Base-by-base conservation (phyloP, 2,888 invertebrate genomes). In the Diplazon laetatorius region DNA sequence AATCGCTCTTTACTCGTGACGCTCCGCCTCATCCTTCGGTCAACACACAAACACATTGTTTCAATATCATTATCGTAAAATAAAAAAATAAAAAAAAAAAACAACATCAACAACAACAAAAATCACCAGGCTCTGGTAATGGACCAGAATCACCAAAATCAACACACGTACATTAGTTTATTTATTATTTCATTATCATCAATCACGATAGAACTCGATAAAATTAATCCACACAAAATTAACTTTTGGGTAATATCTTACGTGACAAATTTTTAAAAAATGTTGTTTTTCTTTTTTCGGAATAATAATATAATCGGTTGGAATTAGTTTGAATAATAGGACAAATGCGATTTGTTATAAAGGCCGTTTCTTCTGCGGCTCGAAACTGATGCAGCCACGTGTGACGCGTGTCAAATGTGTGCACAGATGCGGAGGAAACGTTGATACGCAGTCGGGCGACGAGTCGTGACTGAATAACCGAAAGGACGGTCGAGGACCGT, bases 11-110 rank as follows among this genome's bases (percentile, higher is more conserved):
- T 89, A 81, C 85, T 87, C 78, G 81, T 85, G 77, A 86, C 85
- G 85, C 89, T 89, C 88, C 90, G 86, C 86, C 89, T 89, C 89
- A 89, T 91, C 86, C 91, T 91, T 81, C 20, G 48, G 77, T 73
- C 44, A 80, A 50, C 65, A 55, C 42, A 39, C 12, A 66, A 52
- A 42, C 50, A 52, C 14, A 39, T 52, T 8, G 52, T 52, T 69
- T 52, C 5, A 25, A 30, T 69, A 59, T 69, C 46, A 20, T 70
- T 39, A 62, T 37, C 37, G 22, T 14, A n/a, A n/a, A n/a, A n/a
- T n/a, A n/a, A n/a, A n/a, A n/a, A n/a, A n/a, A n/a, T n/a, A n/a
- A n/a, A n/a, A n/a, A n/a, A n/a, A n/a, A n/a, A n/a, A n/a, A n/a
- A n/a, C n/a, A n/a, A n/a, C n/a, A n/a, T n/a, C n/a, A n/a, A n/a